These are phyloP conservation scores for Budorcas taxicolor DNA, from an alignment of 2,113 vertebrate genomes.

Conservation along the genomic window DNA sequence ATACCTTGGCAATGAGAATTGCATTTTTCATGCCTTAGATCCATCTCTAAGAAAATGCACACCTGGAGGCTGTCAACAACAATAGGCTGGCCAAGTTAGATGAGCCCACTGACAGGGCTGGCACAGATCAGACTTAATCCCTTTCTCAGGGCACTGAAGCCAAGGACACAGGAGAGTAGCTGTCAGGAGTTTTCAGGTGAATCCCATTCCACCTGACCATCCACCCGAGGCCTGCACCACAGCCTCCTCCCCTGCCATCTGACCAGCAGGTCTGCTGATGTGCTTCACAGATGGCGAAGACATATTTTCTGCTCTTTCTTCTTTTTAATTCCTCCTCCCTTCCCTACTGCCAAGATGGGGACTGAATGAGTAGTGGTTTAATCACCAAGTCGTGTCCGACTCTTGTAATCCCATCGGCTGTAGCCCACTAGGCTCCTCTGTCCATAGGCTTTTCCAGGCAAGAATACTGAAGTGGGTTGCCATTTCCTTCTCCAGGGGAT, in stretches of 20 bases:
- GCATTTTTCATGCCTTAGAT: slow-evolving; percentile 34
- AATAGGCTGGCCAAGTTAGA: slow-evolving; percentile 38
- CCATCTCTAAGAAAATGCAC: slow-evolving; percentile 49
- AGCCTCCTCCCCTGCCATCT: not conserved
- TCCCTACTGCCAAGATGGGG: not conserved
- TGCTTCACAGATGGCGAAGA: not conserved
- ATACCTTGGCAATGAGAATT: slow-evolving; percentile 33
- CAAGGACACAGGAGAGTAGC: not conserved
- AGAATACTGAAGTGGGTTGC: not conserved
- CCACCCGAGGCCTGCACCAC: not conserved
- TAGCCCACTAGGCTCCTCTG: not conserved
- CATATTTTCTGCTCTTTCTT: not conserved
- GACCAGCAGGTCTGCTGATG: not conserved
- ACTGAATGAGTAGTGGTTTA: not conserved
- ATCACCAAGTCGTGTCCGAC: not conserved
- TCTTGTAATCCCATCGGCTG: not conserved
- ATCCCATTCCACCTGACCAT: not conserved
- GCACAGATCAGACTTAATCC: slow-evolving; percentile 39
- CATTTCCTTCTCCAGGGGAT: not conserved
- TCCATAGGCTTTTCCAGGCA: not conserved
- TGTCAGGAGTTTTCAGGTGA: not conserved
- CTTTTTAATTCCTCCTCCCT: not conserved
- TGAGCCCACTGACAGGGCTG: slow-evolving; percentile 15
- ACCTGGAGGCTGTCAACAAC: slow-evolving; percentile 35
- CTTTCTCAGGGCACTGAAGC: slow-evolving; percentile 33